Percentiles rank a stretch among this genome's conserved stretches.
These are phyloP conservation scores for Dastarcus helophoroides DNA, from an alignment of 2,888 invertebrate genomes.

Conservation along the genomic window DNA sequence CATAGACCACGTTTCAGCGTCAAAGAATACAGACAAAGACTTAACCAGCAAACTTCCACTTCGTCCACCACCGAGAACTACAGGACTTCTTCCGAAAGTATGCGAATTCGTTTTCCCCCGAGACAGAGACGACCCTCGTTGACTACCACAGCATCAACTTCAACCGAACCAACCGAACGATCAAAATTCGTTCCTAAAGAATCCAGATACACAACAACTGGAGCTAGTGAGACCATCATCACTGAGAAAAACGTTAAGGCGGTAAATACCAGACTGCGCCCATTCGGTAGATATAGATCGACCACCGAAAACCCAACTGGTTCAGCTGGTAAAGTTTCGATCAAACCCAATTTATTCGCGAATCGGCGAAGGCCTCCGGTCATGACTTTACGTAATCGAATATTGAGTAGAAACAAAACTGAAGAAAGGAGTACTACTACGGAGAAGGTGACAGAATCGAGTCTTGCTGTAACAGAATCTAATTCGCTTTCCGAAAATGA, in stretches of 20 bases:
- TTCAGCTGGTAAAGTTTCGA: no score
- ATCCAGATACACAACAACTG: constrained; percentile 21
- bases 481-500: background rate
- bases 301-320: constrained; percentile 26
- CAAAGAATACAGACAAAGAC: constrained; percentile 59
- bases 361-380: constrained; percentile 27
- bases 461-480: background rate
- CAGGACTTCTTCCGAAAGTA: constrained; percentile 13
- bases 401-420: constrained; percentile 16
- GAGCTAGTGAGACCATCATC: constrained; percentile 17
- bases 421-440: constrained; percentile 1
- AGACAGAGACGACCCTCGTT: constrained; percentile 35
- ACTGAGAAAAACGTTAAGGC: constrained; percentile 25
- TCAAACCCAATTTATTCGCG: constrained; percentile 31
- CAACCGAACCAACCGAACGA: constrained; percentile 26
- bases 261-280: constrained; percentile 29
- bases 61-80: constrained; percentile 21
- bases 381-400: no score
- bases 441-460: background rate
- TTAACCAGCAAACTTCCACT: constrained; percentile 45
- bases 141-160: constrained; percentile 33
- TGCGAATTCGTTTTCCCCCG: constrained; percentile 41
- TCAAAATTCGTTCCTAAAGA: constrained; percentile 33
- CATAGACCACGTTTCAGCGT: constrained; percentile 64
- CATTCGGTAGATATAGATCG: constrained; percentile 27